Evolutionary conservation across 1,140 invertebrate genomes (phyloP), one percentile per base, ranked within the genome.

Genomic region (Dolichoris vasculosae): DNA sequence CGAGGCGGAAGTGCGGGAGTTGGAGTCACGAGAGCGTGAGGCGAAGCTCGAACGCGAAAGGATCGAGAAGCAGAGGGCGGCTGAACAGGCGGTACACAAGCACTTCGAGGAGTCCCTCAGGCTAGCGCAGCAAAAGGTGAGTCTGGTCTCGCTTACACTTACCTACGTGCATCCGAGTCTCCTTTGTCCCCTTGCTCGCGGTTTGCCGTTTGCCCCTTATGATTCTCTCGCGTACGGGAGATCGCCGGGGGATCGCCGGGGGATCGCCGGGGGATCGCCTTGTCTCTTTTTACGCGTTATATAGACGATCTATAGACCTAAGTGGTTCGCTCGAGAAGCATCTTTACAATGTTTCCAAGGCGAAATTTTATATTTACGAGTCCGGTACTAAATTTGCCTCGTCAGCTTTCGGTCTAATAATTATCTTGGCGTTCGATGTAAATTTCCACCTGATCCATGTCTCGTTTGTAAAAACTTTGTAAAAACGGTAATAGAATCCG

Each of bases 41-140:
- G 93, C 94, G 75, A 93, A 94, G 86, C 90, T 93, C 87, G 94
- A 95, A 83, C 92, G 94, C 64, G 94, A 94, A 84, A 94, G 94
- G 84, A 94, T 95, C 89, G 96, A 96, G 91, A 95, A 94, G 86
- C 94, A 95, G 88, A 94, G 95, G 89, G 95, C 95, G 59, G 94
- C 94, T 43, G 95, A 97, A 91, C 96, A 95, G 91, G 97, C 95
- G 89, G 97, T 98, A 71, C 96, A 97, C 88, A 96, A 97, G 90
- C 97, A 98, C 94, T 98, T 98, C 92, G 96, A 97, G 91, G 97
- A 98, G 93, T 98, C 97, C 78, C 93, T 98, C 46, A 95, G 96
- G 46, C 93, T 97, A 76, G 96, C 96, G 38, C 96, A 96, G 89
- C 96, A 97, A 93, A 97, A 97, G 96, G 97, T 97, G 90, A 91